Conservation (phyloP, 2,888 invertebrate species). For the Gortyna flavago region DNA sequence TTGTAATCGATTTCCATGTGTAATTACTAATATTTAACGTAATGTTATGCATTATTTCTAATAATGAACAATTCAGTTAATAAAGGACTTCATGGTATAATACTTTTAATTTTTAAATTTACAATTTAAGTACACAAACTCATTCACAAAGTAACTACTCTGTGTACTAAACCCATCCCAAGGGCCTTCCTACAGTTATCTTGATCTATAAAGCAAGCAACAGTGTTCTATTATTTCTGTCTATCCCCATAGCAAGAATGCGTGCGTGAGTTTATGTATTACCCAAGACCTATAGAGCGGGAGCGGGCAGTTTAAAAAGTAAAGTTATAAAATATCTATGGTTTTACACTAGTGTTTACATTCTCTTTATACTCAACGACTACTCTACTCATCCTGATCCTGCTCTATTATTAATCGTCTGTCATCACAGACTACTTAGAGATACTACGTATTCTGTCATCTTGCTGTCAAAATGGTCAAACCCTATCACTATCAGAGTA, state of each 20-base stretch:
- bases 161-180: not conserved
- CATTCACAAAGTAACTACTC: not conserved
- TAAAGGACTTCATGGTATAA: constrained; percentile 41
- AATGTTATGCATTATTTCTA: constrained; percentile 42
- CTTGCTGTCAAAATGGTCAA: constrained; percentile 7
- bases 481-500: too few species aligned
- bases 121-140: not conserved
- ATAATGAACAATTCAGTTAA: constrained; percentile 32
- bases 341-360: too few species aligned
- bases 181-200: not conserved
- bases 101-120: not conserved
- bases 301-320: not conserved
- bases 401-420: not conserved
- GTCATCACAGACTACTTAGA: too few species aligned
- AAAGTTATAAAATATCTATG: constrained; percentile 10
- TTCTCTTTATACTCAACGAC: constrained; percentile 4
- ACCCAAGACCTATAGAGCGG: too few species aligned
- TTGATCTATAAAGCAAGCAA: too few species aligned
- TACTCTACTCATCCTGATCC: too few species aligned
- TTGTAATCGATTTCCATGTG: constrained; percentile 35
- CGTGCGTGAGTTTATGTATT: too few species aligned
- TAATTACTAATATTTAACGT: constrained; percentile 36
- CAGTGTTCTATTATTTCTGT: too few species aligned
- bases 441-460: too few species aligned
- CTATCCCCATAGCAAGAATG: too few species aligned